Evolutionary conservation across 2,797 vertebrate species (phyloP).

Genomic region (Enteromius trimaculatus): DNA sequence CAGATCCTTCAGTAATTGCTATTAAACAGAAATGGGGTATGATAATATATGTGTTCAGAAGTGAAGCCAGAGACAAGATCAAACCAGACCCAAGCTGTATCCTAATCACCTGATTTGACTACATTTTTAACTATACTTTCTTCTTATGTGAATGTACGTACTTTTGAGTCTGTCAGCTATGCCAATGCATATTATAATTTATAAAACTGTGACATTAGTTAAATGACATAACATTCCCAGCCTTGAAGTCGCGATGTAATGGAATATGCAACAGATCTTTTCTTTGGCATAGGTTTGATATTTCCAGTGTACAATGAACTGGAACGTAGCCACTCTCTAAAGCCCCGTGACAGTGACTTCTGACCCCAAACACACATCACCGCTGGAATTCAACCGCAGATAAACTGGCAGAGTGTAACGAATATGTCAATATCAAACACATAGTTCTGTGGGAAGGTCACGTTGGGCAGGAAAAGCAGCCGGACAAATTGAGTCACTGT

Average conservation of each 20-base stretch:
- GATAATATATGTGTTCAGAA: background rate
- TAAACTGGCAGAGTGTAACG: background rate
- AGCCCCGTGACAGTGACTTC: background rate
- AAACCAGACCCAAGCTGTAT: background rate
- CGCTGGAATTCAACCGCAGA: background rate
- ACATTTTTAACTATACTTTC: background rate
- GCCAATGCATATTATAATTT: background rate
- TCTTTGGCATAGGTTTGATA: background rate
- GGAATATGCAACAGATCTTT: background rate
- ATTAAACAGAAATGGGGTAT: background rate
- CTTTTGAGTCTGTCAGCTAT: background rate
- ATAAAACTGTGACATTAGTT: background rate
- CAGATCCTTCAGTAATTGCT: background rate
- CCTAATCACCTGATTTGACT: background rate
- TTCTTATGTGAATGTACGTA: background rate
- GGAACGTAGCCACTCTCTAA: background rate
- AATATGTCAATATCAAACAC: background rate
- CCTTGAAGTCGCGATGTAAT: background rate
- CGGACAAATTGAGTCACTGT: slow-evolving; percentile 16
- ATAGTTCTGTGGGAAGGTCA: slow-evolving; percentile 1
- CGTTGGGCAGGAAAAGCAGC: background rate
- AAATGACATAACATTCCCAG: background rate
- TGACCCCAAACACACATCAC: slow-evolving; percentile 6
- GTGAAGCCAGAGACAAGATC: background rate
- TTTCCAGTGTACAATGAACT: background rate